Base-by-base conservation (phyloP, 2,888 invertebrate species). In the Aspidiotus destructor region DNA sequence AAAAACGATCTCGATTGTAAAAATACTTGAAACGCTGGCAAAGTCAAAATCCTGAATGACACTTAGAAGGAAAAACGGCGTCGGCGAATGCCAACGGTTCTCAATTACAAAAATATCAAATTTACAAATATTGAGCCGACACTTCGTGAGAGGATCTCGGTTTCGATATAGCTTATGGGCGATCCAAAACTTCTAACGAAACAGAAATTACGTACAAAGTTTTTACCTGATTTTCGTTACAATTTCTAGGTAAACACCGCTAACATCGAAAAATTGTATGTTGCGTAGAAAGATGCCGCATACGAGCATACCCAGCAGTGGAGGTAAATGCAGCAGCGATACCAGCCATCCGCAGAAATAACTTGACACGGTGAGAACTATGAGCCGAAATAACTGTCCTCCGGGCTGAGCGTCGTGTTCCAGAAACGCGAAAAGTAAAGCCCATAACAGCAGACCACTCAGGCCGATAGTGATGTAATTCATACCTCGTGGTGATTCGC, bases 221-320 rank as follows among this genome's bases (percentile, higher is more conserved):
- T 13, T n/a, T 48, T 13, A 48, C 48, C 48, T 48, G 10, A 48
- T 48, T n/a, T 11, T 48, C 11, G 48, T 40, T 11, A 67, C 54
- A 8, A 67, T 17, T 57, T 60, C 15, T 9, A 54, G 61, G 16
- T 72, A 73, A 10, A 73, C 69, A 0, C 72, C 73, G 41, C 62
- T 64, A 71, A 74, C 53, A 68, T 80, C 73, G n/a, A 81, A 78
- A 70, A 78, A 75, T 0, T 80, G 80, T n/a, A 80, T 72, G 74
- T 82, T 82, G 62, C 79, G 76, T 68, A 81, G 78, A 13, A 81
- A 74, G 2, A 84, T 80, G 10, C 85, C 84, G 67, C 82, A 81
- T 55, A 84, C 76, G 1, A 85, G 75, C 84, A 85, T 85, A 7
- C 85, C 85, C 70, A 85, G 78, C 75, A 84, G 80, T n/a, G 84